Conservation (phyloP, 2,113 vertebrate genomes). For the Zosterops japonicus region DNA sequence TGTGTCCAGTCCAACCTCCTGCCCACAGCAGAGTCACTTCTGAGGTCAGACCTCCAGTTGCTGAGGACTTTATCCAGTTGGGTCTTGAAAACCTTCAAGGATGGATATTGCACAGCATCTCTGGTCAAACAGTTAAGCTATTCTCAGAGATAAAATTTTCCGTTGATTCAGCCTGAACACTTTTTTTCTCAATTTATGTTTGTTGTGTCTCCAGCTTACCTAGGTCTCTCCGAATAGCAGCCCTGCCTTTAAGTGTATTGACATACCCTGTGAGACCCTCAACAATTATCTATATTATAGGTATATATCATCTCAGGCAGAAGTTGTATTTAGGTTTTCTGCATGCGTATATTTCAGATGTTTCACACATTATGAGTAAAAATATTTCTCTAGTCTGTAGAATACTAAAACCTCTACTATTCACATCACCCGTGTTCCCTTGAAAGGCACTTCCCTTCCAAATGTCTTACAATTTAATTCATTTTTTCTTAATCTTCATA, state of each 20-base stretch:
- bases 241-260: neutral
- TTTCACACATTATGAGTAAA: neutral
- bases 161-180: neutral
- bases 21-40: neutral
- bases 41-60: neutral
- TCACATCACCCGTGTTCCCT: neutral
- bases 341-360: neutral
- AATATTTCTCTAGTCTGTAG: neutral
- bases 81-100: neutral
- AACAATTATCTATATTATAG: neutral
- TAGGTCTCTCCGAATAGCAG: neutral
- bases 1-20: neutral
- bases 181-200: neutral
- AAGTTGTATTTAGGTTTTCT: neutral
- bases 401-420: neutral
- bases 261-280: rapidly evolving
- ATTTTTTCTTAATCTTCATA: neutral
- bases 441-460: neutral
- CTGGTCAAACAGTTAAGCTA: neutral
- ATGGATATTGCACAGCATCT: neutral
- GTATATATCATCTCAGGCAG: neutral
- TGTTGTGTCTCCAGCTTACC: neutral
- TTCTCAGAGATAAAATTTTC: neutral
- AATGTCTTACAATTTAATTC: neutral
- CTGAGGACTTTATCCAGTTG: neutral